These are phyloP conservation scores for Okapia johnstoni DNA, from an alignment of 2,113 vertebrate species.

Conservation along the genomic window DNA sequence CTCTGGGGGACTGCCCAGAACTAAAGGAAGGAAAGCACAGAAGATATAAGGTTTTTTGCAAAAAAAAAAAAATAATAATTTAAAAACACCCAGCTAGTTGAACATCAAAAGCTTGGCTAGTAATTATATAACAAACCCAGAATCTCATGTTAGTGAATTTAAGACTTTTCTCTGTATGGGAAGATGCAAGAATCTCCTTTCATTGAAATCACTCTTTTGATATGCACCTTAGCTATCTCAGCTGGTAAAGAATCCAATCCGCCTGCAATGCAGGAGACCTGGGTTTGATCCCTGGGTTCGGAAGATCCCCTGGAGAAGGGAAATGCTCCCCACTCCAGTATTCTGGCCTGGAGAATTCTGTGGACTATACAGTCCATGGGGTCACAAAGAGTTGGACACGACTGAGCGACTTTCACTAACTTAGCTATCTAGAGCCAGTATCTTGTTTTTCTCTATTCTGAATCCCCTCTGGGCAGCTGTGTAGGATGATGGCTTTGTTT, in stretches of 20 bases:
- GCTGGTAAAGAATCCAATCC: too few relatives aligned
- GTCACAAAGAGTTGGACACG: too few relatives aligned
- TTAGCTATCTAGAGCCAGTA: not conserved
- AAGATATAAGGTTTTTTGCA: too few relatives aligned
- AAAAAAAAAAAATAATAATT: rapidly evolving
- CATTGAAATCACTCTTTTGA: not conserved
- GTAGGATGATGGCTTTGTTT: not conserved
- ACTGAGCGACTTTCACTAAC: too few relatives aligned
- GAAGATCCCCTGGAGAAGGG: not conserved
- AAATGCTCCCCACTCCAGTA: too few relatives aligned
- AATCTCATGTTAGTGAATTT: not conserved
- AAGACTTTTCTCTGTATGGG: not conserved
- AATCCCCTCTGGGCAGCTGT: not conserved
- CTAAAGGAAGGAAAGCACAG: rapidly evolving
- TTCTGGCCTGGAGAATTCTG: too few relatives aligned
- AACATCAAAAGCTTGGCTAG: not conserved
- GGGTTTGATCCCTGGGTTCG: not conserved
- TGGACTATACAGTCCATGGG: too few relatives aligned
- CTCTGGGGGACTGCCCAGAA: not conserved
- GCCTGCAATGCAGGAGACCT: not conserved
- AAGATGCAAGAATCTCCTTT: not conserved
- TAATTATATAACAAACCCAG: not conserved
- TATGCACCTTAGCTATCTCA: not conserved
- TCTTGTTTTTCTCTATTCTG: not conserved
- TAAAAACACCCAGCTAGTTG: not conserved